Evolutionary conservation across 2,888 invertebrate genomes (phyloP), one percentile per base, ranked within the genome.

Genomic region (Torymus auratus): DNA sequence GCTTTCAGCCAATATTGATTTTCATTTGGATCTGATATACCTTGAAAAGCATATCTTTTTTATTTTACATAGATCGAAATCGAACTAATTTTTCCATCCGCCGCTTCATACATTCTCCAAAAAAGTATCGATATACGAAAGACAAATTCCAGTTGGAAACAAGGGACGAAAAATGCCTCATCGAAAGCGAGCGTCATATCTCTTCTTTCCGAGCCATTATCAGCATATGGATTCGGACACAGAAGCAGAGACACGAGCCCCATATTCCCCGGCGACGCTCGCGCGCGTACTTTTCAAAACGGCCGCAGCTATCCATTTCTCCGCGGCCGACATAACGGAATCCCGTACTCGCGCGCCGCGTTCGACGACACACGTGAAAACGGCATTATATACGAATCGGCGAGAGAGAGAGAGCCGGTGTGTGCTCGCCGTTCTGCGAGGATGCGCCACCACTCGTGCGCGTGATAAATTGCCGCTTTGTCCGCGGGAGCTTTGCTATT

Each of bases 391-490:
- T 65, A 61, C 17, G 61, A 52, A 61, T 75, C 65, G 64, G 65
- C 62, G 62, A 20, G 20, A 20, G 20, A 20, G 20, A 20, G 20
- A 20, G 20, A 20, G 50, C 72, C 41, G 20, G 14, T 28, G 10
- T 23, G 50, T 28, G 58, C 17, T 50, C 17, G 60, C 53, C 71
- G 74, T 78, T 82, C 71, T 72, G 69, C 69, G 74, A 76, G 79
- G 78, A 82, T 71, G 76, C 70, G 73, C 78, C 73, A 62, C 64
- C 73, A 62, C 64, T 67, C 64, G 60, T 20, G 62, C 69, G 41
- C 55, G 72, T 83, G 83, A 83, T 81, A 79, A 83, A 83, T 81
- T 60, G 83, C 71, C 70, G 80, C 82, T 82, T 82, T 82, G 78
- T 78, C 74, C 60, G 64, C 64, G 71, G 58, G 52, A 60, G 62